phyloP scores from a whole-genome alignment of 2,797 vertebrate genomes.

The Diplodus sargus region DNA sequence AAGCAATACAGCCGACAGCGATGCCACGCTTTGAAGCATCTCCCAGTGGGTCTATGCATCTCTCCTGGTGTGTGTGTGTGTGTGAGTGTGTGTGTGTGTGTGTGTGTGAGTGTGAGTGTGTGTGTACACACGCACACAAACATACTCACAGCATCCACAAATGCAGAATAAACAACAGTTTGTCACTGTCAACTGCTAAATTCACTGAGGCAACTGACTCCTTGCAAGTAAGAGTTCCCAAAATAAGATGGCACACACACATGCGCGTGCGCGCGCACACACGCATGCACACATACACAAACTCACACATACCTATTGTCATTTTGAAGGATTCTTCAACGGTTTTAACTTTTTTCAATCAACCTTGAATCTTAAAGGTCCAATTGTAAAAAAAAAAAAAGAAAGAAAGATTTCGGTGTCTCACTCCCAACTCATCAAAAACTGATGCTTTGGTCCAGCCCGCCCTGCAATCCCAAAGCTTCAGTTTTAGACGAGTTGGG shows the following conservation, averaged over 20 bases:
- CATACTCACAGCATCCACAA: slow-evolving; percentile 21
- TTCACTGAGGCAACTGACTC: slow-evolving; percentile 60
- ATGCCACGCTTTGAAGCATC: slow-evolving; percentile 67
- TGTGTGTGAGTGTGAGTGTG: slow-evolving; percentile 34
- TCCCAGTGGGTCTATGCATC: slow-evolving; percentile 54
- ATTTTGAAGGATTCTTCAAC: slow-evolving; percentile 14
- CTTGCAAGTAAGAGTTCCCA: slow-evolving; percentile 43
- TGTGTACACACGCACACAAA: slow-evolving; percentile 2
- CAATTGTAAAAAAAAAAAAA: neutral
- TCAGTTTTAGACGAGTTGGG: too few species aligned
- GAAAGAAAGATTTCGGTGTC: too few species aligned
- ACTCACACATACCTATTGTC: neutral
- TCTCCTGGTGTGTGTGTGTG: slow-evolving; percentile 35
- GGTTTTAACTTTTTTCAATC: neutral
- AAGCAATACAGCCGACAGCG: slow-evolving; percentile 65
- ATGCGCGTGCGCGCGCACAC: slow-evolving; percentile 1
- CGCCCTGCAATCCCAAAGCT: too few species aligned
- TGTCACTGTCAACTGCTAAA: slow-evolving; percentile 68
- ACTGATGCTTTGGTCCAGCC: too few species aligned
- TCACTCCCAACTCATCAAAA: too few species aligned
- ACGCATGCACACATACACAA: neutral
- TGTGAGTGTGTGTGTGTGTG: slow-evolving; percentile 18
- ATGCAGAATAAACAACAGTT: slow-evolving; percentile 65
- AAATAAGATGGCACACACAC: slow-evolving; percentile 19
- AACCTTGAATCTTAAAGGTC: slow-evolving; percentile 2